A percentile compares a stretch with the other conserved stretches of the same genome.
Evolutionary conservation across 2,888 invertebrate species (phyloP).

Genomic region (Dasysyrphus tricinctus): DNA sequence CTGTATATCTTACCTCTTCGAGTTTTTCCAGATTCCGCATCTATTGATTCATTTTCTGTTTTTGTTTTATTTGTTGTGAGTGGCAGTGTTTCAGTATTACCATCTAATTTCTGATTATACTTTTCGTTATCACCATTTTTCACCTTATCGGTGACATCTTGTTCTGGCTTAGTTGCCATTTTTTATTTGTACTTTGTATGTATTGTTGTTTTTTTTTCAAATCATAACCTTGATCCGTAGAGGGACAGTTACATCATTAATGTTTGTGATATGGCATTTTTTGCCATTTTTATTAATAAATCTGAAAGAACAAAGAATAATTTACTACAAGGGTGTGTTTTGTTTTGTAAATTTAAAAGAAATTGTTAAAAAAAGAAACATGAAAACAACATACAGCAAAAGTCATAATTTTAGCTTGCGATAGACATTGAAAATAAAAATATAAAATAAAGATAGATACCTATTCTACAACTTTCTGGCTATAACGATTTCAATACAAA

Average conservation of each 20-base stretch:
- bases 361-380: too few species aligned
- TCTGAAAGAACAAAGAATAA: conserved; percentile 8
- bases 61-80: conserved; percentile 81
- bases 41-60: conserved; percentile 78
- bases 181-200: conserved; percentile 14
- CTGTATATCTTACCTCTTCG: conserved; percentile 49
- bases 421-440: too few species aligned
- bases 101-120: conserved; percentile 80
- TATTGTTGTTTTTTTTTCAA: neutral
- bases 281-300: conserved; percentile 16
- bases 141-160: conserved; percentile 51
- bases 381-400: too few species aligned
- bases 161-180: conserved; percentile 62
- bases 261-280: neutral
- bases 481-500: too few species aligned
- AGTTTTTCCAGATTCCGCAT: conserved; percentile 62
- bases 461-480: too few species aligned
- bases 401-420: too few species aligned
- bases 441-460: too few species aligned
- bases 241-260: neutral
- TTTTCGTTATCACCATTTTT: conserved; percentile 68
- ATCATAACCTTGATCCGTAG: neutral
- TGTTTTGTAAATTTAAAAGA: too few species aligned
- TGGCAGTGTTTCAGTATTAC: conserved; percentile 81
- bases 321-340: too few species aligned